Conservation (phyloP, 2,888 invertebrate genomes). For the Temnothorax ravouxi region DNA sequence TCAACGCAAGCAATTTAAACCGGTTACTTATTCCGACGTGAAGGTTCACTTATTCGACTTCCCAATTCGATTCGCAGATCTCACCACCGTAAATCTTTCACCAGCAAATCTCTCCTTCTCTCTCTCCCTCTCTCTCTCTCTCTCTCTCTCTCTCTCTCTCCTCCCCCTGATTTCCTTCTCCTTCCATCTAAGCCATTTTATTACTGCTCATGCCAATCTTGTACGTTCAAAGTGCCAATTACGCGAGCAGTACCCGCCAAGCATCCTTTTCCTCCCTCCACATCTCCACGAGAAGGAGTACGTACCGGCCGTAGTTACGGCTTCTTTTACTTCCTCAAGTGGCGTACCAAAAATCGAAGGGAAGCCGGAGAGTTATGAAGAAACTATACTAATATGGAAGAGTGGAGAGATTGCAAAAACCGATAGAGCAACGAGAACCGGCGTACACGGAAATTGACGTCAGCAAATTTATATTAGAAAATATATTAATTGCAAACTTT, state of each 20-base stretch:
- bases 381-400: constrained; percentile 48
- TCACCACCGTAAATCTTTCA: constrained; percentile 71
- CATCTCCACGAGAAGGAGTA: constrained; percentile 54
- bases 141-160: not conserved
- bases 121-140: not conserved
- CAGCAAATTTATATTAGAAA: constrained; percentile 11
- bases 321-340: constrained; percentile 55
- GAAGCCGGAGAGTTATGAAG: constrained; percentile 38
- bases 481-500: constrained; percentile 12
- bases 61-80: constrained; percentile 67
- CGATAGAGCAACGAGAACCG: not conserved
- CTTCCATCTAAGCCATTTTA: constrained; percentile 64
- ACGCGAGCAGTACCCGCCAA: constrained; percentile 63
- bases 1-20: constrained; percentile 60
- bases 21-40: constrained; percentile 57
- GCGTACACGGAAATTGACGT: not conserved
- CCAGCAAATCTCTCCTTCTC: constrained; percentile 29
- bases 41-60: constrained; percentile 38
- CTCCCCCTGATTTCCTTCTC: not conserved
- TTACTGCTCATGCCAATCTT: constrained; percentile 65
- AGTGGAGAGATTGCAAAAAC: constrained; percentile 21
- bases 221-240: constrained; percentile 74
- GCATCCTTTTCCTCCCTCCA: constrained; percentile 54
- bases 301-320: constrained; percentile 43
- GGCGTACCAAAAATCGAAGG: constrained; percentile 29